phyloP scores from a whole-genome alignment of 92 coral and sea anemone species.

The Actinernus sp. region DNA sequence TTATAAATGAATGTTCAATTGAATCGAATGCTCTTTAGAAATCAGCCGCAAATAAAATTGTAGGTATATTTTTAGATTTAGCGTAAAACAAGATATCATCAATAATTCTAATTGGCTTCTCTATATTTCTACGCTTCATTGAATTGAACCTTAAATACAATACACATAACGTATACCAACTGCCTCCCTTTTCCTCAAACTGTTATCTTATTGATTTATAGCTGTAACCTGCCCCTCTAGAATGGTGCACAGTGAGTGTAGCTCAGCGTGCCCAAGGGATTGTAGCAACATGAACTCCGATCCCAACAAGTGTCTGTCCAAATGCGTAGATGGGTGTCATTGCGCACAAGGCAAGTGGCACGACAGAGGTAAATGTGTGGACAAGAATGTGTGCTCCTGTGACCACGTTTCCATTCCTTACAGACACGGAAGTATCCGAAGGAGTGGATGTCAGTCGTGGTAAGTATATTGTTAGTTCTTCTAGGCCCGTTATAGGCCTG shows the following conservation, averaged over 20 bases:
- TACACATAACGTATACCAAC: too few relatives aligned
- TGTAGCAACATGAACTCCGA: slow-evolving; percentile 85
- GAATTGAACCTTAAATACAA: too few relatives aligned
- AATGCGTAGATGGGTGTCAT: slow-evolving; percentile 89
- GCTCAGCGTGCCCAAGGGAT: slow-evolving; percentile 82
- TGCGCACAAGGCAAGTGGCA: slow-evolving; percentile 86
- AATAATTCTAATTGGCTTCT: too few relatives aligned
- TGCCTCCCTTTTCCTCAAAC: too few relatives aligned
- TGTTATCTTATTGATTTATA: slow-evolving; percentile 9
- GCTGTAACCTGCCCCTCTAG: slow-evolving; percentile 71
- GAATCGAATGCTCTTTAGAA: too few relatives aligned
- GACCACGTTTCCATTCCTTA: slow-evolving; percentile 67
- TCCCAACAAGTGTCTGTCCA: slow-evolving; percentile 70
- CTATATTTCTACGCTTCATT: too few relatives aligned
- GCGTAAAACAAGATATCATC: too few relatives aligned
- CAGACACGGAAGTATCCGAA: slow-evolving; percentile 53
- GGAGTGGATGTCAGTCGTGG: slow-evolving; percentile 80
- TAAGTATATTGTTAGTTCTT: too few relatives aligned
- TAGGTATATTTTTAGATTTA: too few relatives aligned
- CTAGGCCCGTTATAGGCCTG: too few relatives aligned
- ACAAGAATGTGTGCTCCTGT: slow-evolving; percentile 76
- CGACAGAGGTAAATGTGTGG: slow-evolving; percentile 82
- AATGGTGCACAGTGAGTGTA: slow-evolving; percentile 72
- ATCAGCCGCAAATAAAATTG: too few relatives aligned
- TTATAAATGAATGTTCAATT: too few relatives aligned